Evolutionary conservation across 2,113 vertebrate species (phyloP).

Genomic region (Sitta europaea): DNA sequence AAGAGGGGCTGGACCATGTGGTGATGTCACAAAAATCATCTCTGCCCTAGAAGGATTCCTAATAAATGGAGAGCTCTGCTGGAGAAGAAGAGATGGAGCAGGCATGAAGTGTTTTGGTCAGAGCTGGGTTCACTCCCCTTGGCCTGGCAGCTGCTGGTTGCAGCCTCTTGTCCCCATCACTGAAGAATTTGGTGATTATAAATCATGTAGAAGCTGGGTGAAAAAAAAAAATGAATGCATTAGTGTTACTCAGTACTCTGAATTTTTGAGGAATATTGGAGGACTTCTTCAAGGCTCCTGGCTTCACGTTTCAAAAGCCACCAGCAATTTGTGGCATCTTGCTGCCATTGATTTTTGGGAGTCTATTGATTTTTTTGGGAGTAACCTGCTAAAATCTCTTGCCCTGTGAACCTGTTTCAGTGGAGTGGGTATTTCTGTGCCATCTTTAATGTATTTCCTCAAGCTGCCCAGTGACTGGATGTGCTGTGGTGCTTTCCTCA

Average conservation of each 20-base stretch:
- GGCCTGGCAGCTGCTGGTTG: not conserved
- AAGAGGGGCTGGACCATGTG: not conserved
- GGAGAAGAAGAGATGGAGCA: not conserved
- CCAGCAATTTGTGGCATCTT: not conserved
- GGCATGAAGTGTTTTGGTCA: fast-evolving
- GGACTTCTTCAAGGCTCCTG: not conserved
- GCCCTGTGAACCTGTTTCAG: not conserved
- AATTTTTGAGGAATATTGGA: not conserved
- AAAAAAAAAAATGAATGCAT: too few species aligned
- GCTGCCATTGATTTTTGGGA: not conserved
- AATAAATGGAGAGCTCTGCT: not conserved
- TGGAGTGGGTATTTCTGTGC: not conserved
- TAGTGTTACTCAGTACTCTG: not conserved
- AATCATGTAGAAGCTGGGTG: not conserved
- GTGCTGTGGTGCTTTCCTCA: not conserved
- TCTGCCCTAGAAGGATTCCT: not conserved
- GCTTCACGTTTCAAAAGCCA: not conserved
- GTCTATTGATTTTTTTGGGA: not conserved
- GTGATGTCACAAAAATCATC: not conserved
- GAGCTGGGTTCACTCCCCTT: not conserved
- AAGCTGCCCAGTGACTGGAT: not conserved
- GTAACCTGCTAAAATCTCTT: not conserved
- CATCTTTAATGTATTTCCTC: not conserved
- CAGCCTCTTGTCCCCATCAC: not conserved
- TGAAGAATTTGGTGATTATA: not conserved